Evolutionary conservation across 2,113 vertebrate species (phyloP).

Genomic region (Lota lota): DNA sequence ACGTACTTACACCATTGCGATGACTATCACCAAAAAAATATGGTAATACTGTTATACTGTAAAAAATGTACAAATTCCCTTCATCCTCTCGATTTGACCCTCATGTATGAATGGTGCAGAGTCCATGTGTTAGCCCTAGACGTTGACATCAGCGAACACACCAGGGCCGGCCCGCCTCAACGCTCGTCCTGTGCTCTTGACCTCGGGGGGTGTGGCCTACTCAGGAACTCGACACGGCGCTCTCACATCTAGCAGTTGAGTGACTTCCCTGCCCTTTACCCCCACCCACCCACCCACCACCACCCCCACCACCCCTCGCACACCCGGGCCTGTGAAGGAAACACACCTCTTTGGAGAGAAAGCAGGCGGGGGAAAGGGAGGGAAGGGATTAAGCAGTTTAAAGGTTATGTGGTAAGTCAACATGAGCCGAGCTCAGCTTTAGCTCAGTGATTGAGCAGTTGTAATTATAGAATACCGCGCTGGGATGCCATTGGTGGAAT

Average conservation of each 20-base stretch:
- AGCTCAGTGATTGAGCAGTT: constrained; percentile 60
- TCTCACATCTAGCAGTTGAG: constrained; percentile 54
- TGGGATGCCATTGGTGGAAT: constrained; percentile 35
- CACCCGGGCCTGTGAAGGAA: constrained; percentile 61
- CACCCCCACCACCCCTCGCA: constrained; percentile 55
- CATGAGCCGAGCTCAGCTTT: constrained; percentile 69
- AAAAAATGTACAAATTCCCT: too few relatives aligned
- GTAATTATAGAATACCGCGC: constrained; percentile 59
- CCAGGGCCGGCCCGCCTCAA: too few relatives aligned
- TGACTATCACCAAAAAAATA: too few relatives aligned
- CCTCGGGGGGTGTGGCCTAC: too few relatives aligned
- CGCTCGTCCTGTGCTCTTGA: constrained; percentile 50
- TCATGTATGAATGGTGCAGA: too few relatives aligned
- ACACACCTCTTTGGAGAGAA: constrained; percentile 64
- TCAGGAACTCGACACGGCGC: too few relatives aligned
- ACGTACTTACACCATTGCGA: too few relatives aligned
- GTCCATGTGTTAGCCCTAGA: too few relatives aligned
- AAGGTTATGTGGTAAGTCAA: constrained; percentile 71
- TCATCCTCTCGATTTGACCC: too few relatives aligned
- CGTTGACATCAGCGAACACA: too few relatives aligned
- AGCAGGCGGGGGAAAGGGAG: constrained; percentile 53
- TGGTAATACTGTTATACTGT: too few relatives aligned
- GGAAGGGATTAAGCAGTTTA: constrained; percentile 65
- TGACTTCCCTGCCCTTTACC: neutral
- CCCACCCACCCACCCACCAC: too few relatives aligned